phyloP scores from a whole-genome alignment of 2,797 vertebrate genomes.

The Onychomys torridus region DNA sequence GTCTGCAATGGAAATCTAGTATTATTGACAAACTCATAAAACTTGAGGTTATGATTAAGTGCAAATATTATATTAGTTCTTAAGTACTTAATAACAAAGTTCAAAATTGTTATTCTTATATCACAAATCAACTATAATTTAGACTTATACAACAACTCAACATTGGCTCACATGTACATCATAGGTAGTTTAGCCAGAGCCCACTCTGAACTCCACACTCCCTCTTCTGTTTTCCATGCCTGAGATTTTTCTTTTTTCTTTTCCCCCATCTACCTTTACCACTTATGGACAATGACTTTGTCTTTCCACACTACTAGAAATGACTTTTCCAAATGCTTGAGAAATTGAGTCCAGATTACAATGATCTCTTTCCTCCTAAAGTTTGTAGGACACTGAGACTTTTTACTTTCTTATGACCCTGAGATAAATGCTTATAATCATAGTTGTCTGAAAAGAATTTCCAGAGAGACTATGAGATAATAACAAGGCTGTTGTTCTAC shows the following conservation, averaged over 20 bases:
- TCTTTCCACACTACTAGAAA: background rate
- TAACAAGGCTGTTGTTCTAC: background rate
- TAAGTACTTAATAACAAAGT: background rate
- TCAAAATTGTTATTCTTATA: background rate
- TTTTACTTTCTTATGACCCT: constrained; percentile 3
- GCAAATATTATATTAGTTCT: background rate
- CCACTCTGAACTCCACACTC: background rate
- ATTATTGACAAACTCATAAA: background rate
- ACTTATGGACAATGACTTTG: background rate
- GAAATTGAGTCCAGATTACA: background rate
- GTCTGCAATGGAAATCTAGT: background rate
- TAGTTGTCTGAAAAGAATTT: constrained; percentile 1
- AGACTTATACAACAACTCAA: background rate
- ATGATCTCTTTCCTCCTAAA: background rate
- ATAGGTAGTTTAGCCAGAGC: background rate
- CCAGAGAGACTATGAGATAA: background rate
- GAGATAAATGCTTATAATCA: background rate
- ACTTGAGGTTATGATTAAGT: background rate
- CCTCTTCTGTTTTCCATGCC: background rate
- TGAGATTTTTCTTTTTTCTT: background rate
- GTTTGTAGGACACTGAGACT: background rate
- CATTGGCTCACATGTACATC: background rate
- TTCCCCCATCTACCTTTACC: background rate
- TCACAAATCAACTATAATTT: background rate
- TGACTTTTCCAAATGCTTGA: background rate